Evolutionary conservation across 2,797 vertebrate species (phyloP), one percentile per base, ranked within the genome.

Genomic region (Scleropages formosus): DNA sequence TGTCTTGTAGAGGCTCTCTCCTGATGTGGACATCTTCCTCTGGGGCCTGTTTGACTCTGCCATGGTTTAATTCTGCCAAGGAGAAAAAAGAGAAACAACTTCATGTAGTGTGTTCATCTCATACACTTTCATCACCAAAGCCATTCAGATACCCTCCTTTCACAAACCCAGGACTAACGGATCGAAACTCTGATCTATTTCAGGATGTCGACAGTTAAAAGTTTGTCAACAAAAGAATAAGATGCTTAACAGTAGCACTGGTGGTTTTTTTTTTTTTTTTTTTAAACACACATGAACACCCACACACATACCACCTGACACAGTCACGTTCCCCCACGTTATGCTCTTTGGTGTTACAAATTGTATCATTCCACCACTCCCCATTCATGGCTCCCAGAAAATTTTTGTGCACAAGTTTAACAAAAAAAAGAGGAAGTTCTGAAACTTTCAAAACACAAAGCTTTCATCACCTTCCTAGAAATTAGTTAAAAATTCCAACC

Each of bases 1-100:
- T 44, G 95, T 90, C 4, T 91, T 88, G 82, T 98, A 98, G 62
- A 97, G 88, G 73, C 91, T 96, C 76, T 92, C 92, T 69, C 96
- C 95, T 1, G 89, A 89, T 1, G 90, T 92, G 63, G 96, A 98
- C 91, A 96, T 94, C 84, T 90, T 93, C 80, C 88, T 92, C 78
- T 95, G 91, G 68, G 91, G 90, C 80, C 82, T 78, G 24, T 90
- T 88, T 0, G 88, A 61, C 61, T 94, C 92, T 80, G 93, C 87
- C 96, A 97, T 97, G 87, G 80, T 83, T 92, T 85, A 88, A 85
- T 85, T 89, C 90, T 91, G 47, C 82, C 3, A 58, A 68, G 12
- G 27, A n/a, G n/a, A n/a, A n/a, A n/a, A n/a, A n/a, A n/a, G 18
- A 18, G 59, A 60, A 46, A 53, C 3, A 24, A 39, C 56, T 12